phyloP scores from a whole-genome alignment of 2,888 invertebrate species.

The Erebia epiphron region DNA sequence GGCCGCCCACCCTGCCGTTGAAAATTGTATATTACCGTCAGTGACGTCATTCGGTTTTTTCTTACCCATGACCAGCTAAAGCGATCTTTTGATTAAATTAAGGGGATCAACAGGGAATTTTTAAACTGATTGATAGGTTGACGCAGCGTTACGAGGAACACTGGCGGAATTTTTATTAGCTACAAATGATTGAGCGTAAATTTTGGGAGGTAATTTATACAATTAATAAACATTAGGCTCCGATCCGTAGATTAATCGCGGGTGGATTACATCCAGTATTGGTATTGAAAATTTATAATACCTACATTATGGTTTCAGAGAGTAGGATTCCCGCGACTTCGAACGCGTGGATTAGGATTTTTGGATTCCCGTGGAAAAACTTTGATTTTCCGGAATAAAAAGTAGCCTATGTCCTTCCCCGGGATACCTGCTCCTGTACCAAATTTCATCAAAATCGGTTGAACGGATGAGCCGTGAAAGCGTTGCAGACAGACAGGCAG shows the following conservation, averaged over 20 bases:
- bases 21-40: conserved; percentile 78
- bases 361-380: no score
- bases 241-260: conserved; percentile 32
- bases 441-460: no score
- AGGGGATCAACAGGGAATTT: conserved; percentile 79
- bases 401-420: no score
- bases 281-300: not conserved
- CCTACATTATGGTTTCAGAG: not conserved
- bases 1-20: conserved; percentile 59
- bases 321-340: no score
- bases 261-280: conserved; percentile 1
- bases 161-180: conserved; percentile 76
- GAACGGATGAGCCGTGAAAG: no score
- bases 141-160: conserved; percentile 77
- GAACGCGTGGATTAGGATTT: no score
- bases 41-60: conserved; percentile 78
- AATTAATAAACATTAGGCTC: conserved; percentile 69
- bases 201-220: conserved; percentile 64
- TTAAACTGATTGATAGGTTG: conserved; percentile 81
- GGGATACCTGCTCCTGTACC: no score
- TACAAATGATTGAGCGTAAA: conserved; percentile 74
- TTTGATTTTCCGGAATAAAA: no score
- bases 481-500: no score
- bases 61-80: conserved; percentile 74
- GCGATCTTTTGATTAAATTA: conserved; percentile 83